phyloP scores from a whole-genome alignment of 2,888 invertebrate species.

The Anorthoa munda region DNA sequence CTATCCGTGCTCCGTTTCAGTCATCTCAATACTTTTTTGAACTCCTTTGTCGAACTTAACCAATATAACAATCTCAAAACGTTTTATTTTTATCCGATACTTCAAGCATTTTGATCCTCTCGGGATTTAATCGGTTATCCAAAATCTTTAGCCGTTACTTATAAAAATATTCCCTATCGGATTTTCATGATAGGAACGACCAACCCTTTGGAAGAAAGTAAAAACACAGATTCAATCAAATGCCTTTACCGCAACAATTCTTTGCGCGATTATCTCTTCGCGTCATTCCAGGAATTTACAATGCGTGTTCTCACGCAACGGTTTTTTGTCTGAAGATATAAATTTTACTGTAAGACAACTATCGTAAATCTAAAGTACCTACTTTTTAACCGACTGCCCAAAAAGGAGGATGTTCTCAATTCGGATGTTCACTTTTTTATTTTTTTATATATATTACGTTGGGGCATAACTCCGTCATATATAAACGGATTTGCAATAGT shows the following conservation, averaged over 20 bases:
- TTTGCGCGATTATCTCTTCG: slow-evolving; percentile 56
- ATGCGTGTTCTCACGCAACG: slow-evolving; percentile 32
- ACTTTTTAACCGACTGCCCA: too few species aligned
- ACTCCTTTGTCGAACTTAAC: slow-evolving; percentile 13
- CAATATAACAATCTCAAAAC: background rate
- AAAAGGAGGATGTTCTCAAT: too few species aligned
- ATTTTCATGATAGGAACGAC: slow-evolving; percentile 4
- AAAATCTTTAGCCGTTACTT: slow-evolving; percentile 12
- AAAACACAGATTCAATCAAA: slow-evolving; percentile 64
- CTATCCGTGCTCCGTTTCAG: background rate
- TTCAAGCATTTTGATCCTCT: slow-evolving; percentile 4
- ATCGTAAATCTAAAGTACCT: slow-evolving; percentile 48
- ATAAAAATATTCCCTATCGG: background rate
- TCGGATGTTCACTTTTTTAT: too few species aligned
- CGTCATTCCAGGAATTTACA: slow-evolving; percentile 49
- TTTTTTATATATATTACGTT: too few species aligned
- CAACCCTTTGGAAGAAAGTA: background rate
- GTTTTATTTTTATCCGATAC: slow-evolving; percentile 20
- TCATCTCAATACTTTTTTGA: slow-evolving; percentile 2
- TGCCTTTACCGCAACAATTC: slow-evolving; percentile 50
- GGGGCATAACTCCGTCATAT: too few species aligned
- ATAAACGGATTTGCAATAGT: too few species aligned
- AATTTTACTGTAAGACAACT: slow-evolving; percentile 40
- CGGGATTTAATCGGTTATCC: slow-evolving; percentile 26
- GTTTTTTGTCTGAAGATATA: slow-evolving; percentile 22